Percentiles rank a stretch among this genome's conserved stretches.
These are phyloP conservation scores for Zaprionus gabonicus DNA, from an alignment of 1,140 invertebrate species.

Conservation along the genomic window DNA sequence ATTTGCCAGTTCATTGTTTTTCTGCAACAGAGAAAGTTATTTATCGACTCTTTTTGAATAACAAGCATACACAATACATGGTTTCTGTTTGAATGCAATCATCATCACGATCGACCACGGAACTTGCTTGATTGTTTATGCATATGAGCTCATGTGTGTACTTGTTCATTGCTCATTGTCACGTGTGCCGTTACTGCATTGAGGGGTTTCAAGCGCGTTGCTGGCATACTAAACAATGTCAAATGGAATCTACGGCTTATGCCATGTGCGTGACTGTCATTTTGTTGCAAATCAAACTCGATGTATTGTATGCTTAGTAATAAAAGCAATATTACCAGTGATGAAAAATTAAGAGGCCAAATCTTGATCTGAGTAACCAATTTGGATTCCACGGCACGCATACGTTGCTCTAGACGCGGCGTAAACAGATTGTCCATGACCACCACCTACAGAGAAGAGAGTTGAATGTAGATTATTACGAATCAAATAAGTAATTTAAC, in stretches of 20 bases:
- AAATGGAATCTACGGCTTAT: neutral
- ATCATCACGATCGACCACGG: neutral
- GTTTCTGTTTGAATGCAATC: neutral
- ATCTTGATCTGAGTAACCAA: slow-evolving; percentile 81
- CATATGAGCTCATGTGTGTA: too few species aligned
- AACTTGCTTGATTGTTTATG: too few species aligned
- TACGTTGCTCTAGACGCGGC: slow-evolving; percentile 89
- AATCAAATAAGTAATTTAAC: slow-evolving; percentile 45
- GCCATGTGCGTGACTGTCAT: neutral
- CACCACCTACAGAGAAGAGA: slow-evolving; percentile 72
- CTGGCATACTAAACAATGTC: neutral
- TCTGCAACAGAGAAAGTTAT: slow-evolving; percentile 58
- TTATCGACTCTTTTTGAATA: neutral
- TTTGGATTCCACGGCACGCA: slow-evolving; percentile 91
- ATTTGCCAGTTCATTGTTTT: slow-evolving; percentile 87
- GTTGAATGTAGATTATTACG: neutral
- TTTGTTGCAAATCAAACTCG: neutral
- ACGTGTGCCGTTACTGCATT: neutral
- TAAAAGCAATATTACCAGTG: slow-evolving; percentile 57
- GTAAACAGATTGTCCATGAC: slow-evolving; percentile 87
- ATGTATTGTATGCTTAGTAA: neutral
- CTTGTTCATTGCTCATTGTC: neutral
- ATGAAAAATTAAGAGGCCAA: slow-evolving; percentile 82
- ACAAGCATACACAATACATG: neutral
- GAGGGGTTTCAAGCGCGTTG: neutral